Evolutionary conservation across 1,140 invertebrate species (phyloP), one percentile per base, ranked within the genome.

Genomic region (Zaprionus tsacasi): DNA sequence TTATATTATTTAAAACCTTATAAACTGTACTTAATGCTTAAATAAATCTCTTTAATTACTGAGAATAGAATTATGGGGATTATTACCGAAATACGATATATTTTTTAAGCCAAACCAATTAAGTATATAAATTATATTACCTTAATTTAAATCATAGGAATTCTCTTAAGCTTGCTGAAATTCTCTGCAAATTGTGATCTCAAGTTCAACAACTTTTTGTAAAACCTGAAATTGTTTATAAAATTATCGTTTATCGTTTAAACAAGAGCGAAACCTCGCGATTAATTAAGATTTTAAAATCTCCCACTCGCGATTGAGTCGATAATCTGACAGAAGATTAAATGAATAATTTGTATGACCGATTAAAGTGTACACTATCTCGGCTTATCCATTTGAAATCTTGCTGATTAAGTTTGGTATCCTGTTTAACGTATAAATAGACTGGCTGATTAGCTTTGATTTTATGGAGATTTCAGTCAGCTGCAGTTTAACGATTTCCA

Each of bases 401-500:
- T 45, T n/a, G 45, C 21, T 25, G 45, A 50, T 25, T 50, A 17
- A 11, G 17, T 5, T 3, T 50, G 11, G 45, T 21, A 25, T 25
- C 45, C 45, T 17, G 45, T 25, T 50, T 12, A 50, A 50, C 21
- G 45, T 50, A 25, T 50, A 50, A 50, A 50, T 12, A 50, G 45
- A 21, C 21, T 25, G 45, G 3, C 45, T 12, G 45, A 12, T 50
- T 21, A 50, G 10, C 45, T 2, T 11, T 25, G 45, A 50, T 58
- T 21, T 25, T 17, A 25, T 58, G 13, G 56, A 6, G 12, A 40
- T 27, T 58, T 6, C 6, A 40, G 15, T 25, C 12, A 21, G 12
- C 8, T 38, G 17, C 50, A 35, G 3, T 36, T 43, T 43, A 66
- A 36, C 38, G 40, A 36, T 56, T 66, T 48, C 27, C 27, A n/a